phyloP scores from a whole-genome alignment of 2,797 vertebrate genomes.

The Acestrorhynchus altus region DNA sequence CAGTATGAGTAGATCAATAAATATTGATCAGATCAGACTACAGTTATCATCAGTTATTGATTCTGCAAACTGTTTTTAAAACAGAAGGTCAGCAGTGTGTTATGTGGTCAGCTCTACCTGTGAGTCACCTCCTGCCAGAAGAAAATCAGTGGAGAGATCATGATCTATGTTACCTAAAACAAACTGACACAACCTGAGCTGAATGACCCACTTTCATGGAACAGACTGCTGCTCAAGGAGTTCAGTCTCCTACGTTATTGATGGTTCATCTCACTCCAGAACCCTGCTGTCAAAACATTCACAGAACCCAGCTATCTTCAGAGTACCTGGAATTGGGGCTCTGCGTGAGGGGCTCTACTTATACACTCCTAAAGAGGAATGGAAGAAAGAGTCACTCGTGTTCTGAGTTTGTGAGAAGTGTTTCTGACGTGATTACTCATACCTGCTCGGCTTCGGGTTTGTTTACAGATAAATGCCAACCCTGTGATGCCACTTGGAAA shows the following conservation, averaged over 20 bases:
- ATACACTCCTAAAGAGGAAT: not conserved
- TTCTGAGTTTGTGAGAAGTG: not conserved
- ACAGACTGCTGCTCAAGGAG: slow-evolving; percentile 15
- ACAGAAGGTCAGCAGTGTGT: not conserved
- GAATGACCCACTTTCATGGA: slow-evolving; percentile 20
- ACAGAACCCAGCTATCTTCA: slow-evolving; percentile 5
- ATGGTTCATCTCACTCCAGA: slow-evolving; percentile 16
- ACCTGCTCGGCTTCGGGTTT: not conserved
- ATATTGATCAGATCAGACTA: no score
- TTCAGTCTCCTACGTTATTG: slow-evolving; percentile 14
- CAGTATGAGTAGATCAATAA: no score
- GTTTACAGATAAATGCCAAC: slow-evolving; percentile 36
- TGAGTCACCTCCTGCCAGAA: not conserved
- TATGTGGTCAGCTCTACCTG: not conserved
- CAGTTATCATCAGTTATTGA: no score
- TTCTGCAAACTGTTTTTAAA: not conserved
- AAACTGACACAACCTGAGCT: not conserved
- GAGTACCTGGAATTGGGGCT: slow-evolving; percentile 10
- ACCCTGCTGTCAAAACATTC: slow-evolving; percentile 33
- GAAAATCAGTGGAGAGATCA: not conserved
- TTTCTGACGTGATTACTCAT: not conserved
- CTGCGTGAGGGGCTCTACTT: not conserved
- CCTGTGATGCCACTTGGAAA: slow-evolving; percentile 11
- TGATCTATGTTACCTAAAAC: not conserved
- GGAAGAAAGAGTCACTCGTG: not conserved